Evolutionary conservation across 2,797 vertebrate genomes (phyloP).

Genomic region (Aeoliscus strigatus): DNA sequence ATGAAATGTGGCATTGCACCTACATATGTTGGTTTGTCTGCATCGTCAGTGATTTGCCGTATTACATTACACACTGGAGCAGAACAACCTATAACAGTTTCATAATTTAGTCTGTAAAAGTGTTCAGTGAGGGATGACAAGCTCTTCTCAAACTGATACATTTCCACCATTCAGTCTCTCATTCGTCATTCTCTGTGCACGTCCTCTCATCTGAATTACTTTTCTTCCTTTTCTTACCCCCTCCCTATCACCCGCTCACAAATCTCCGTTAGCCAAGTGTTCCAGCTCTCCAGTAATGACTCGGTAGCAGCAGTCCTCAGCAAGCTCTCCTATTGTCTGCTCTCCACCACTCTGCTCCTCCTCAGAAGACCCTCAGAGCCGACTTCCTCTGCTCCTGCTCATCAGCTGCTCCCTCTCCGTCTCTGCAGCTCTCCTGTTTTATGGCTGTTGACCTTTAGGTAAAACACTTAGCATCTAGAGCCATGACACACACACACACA

Average conservation of each 20-base stretch:
- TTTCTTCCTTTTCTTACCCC: slow-evolving; percentile 39
- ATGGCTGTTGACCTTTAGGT: slow-evolving; percentile 68
- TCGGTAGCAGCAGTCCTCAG: slow-evolving; percentile 54
- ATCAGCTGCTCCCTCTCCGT: slow-evolving; percentile 38
- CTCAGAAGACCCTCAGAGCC: slow-evolving; percentile 56
- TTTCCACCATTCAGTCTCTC: slow-evolving; percentile 40
- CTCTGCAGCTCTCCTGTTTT: slow-evolving; percentile 45
- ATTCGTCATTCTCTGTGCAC: slow-evolving; percentile 24
- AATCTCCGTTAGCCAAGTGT: slow-evolving; percentile 34
- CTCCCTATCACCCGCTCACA: neutral
- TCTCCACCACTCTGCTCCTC: slow-evolving; percentile 46
- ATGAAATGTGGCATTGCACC: slow-evolving; percentile 35
- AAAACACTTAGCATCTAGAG: slow-evolving; percentile 54
- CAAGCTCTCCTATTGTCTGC: slow-evolving; percentile 42
- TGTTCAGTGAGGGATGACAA: slow-evolving; percentile 49
- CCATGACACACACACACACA: slow-evolving; percentile 14
- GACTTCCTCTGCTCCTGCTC: slow-evolving; percentile 48
- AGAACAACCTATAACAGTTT: slow-evolving; percentile 55
- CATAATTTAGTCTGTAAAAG: slow-evolving; percentile 54
- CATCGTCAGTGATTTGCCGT: slow-evolving; percentile 36
- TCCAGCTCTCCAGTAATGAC: slow-evolving; percentile 52
- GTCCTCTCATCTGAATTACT: slow-evolving; percentile 50
- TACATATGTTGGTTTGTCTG: slow-evolving; percentile 34
- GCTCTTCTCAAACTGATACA: slow-evolving; percentile 50
- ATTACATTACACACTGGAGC: slow-evolving; percentile 42